A percentile compares a stretch with the other conserved stretches of the same genome.
These are phyloP conservation scores for Atherinosoma microstoma DNA, from an alignment of 2,797 vertebrate genomes.

Conservation along the genomic window DNA sequence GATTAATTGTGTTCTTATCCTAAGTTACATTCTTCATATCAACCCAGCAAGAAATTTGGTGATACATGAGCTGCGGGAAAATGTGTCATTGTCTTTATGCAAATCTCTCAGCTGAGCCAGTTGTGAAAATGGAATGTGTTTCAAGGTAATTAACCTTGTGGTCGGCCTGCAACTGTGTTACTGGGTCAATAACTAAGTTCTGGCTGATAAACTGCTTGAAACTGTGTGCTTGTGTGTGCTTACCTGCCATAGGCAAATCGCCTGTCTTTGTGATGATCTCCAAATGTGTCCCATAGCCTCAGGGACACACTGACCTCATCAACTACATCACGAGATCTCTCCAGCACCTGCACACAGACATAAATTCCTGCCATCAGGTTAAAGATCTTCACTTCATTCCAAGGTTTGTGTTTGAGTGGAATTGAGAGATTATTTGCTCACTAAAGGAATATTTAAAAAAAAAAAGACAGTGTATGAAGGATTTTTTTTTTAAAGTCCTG, in stretches of 20 bases:
- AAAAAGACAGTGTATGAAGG: background rate
- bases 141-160: constrained; percentile 36
- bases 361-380: constrained; percentile 24
- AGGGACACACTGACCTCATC: constrained; percentile 90
- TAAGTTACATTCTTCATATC: constrained; percentile 8
- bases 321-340: constrained; percentile 90
- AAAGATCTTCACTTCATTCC: constrained; percentile 12
- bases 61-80: constrained; percentile 16
- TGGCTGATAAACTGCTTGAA: constrained; percentile 31
- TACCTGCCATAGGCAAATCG: constrained; percentile 91
- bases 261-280: constrained; percentile 91
- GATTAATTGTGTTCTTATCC: constrained; percentile 5
- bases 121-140: constrained; percentile 21
- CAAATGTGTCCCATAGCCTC: constrained; percentile 90
- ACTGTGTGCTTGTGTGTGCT: constrained; percentile 35
- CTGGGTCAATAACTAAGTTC: constrained; percentile 56
- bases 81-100: constrained; percentile 31
- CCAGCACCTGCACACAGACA: constrained; percentile 82
- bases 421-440: constrained; percentile 29
- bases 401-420: constrained; percentile 22
- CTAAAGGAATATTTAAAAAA: background rate
- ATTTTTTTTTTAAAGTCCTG: background rate
- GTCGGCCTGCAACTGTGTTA: constrained; percentile 54
- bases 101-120: constrained; percentile 28
- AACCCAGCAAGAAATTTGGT: constrained; percentile 6